phyloP scores from a whole-genome alignment of 2,113 vertebrate species.

The Colossoma macropomum region DNA sequence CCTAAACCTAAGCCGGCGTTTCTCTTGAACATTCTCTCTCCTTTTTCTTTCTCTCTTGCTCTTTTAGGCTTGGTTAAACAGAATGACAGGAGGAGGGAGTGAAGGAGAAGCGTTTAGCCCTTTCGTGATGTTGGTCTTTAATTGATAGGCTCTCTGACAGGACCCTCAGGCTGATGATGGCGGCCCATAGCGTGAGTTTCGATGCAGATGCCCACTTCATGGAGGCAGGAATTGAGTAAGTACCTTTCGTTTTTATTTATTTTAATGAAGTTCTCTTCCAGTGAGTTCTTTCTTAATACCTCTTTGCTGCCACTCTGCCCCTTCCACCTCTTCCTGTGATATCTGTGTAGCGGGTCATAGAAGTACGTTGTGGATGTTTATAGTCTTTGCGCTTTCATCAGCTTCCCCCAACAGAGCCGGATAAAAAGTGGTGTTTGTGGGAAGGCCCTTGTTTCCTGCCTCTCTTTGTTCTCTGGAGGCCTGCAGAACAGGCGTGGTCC shows the following conservation, averaged over 20 bases:
- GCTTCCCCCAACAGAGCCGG: neutral
- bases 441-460: neutral
- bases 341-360: neutral
- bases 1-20: neutral
- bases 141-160: neutral
- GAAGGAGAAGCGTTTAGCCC: neutral
- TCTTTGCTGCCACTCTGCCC: neutral
- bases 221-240: slow-evolving; percentile 74
- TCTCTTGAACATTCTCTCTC: slow-evolving; percentile 5
- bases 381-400: neutral
- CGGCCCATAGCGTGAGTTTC: slow-evolving; percentile 68
- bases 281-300: neutral
- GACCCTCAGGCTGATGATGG: slow-evolving; percentile 22
- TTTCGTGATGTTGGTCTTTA: neutral
- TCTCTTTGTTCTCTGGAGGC: neutral
- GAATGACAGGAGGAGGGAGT: slow-evolving; percentile 61
- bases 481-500: neutral
- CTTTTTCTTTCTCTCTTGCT: neutral
- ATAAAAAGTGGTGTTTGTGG: neutral
- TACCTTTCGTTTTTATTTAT: neutral
- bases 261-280: neutral
- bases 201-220: slow-evolving; percentile 51
- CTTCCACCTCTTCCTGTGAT: slow-evolving; percentile 16
- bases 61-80: slow-evolving; percentile 48
- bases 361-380: neutral